Evolutionary conservation across 2,797 vertebrate species (phyloP), one percentile per base, ranked within the genome.

Genomic region (Myotis findleyi): DNA sequence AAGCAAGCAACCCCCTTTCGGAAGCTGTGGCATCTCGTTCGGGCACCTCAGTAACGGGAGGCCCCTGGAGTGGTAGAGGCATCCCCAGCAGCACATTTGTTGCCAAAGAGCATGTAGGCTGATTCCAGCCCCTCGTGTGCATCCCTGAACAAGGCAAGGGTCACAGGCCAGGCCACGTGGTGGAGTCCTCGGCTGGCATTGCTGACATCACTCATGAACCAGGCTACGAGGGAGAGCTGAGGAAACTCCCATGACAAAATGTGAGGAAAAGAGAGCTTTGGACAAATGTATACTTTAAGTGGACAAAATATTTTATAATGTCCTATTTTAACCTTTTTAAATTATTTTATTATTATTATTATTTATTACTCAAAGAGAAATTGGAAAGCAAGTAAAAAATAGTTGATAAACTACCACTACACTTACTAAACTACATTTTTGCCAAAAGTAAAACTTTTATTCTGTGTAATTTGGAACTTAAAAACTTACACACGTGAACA

Each of bases 41-140:
- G 77, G 83, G 87, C 75, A 95, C 80, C 93, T 93, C 77, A 69
- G 71, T 68, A 77, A 87, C 17, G 91, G 21, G 72, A 72, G 87
- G 87, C 87, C 83, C 49, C 55, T 51, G 76, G 49, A 93, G 75
- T 2, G 92, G 41, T 79, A 92, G 87, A 76, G 1, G 10, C 3
- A 47, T 59, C 21, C 47, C 51, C 36, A 87, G 76, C 51, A 25
- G n/a, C 18, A 1, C 36, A 57, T 93, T 94, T 80, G 89, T 76
- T 94, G 55, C 72, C 41, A 76, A 95, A 93, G 66, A 89, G 62
- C 62, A 87, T n/a, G 53, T 18, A 87, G 62, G 47, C 18, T 87
- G 64, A 41, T 83, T 79, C 25, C 66, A 62, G 14, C 21, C 77
- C 72, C 68, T 87, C 82, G 10, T 77, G 33, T 66, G 53, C 53